Evolutionary conservation across 2,888 invertebrate genomes (phyloP).

Genomic region (Diachrysia chrysitis): DNA sequence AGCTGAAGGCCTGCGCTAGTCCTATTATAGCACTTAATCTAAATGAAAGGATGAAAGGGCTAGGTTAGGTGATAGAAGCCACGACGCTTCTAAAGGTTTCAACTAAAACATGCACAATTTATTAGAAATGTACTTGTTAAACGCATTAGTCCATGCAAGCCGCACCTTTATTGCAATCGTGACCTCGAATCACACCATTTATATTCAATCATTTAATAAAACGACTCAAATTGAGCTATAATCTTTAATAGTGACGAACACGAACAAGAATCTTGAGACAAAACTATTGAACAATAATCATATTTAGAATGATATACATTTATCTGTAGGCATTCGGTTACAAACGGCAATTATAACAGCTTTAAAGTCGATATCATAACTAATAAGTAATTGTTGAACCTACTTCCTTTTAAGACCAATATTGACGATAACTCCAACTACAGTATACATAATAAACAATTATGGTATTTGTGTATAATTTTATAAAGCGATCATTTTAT

Average conservation of each 20-base stretch:
- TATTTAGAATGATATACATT: conserved; percentile 3
- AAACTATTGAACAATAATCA: conserved; percentile 28
- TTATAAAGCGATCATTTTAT: conserved; percentile 15
- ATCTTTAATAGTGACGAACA: conserved; percentile 68
- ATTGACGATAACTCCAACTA: not conserved
- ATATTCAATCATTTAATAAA: conserved; percentile 42
- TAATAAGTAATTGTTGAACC: not conserved
- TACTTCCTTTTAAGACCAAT: not conserved
- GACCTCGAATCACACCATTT: not conserved
- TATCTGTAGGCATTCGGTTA: conserved; percentile 5
- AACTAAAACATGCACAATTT: not conserved
- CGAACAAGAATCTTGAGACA: conserved; percentile 57
- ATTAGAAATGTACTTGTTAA: not conserved
- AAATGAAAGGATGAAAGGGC: not conserved
- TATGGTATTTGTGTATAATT: conserved; percentile 7
- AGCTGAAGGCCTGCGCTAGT: too few relatives aligned
- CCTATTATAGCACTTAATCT: too few relatives aligned
- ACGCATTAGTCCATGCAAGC: not conserved
- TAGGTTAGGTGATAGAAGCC: not conserved
- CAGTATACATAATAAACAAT: not conserved
- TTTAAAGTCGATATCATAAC: not conserved
- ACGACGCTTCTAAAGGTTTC: not conserved
- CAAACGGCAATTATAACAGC: not conserved
- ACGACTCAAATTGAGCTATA: conserved; percentile 58
- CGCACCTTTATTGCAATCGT: not conserved